Conservation (phyloP, 92 coral and sea anemone species). For the Parazoanthus atlanticus region DNA sequence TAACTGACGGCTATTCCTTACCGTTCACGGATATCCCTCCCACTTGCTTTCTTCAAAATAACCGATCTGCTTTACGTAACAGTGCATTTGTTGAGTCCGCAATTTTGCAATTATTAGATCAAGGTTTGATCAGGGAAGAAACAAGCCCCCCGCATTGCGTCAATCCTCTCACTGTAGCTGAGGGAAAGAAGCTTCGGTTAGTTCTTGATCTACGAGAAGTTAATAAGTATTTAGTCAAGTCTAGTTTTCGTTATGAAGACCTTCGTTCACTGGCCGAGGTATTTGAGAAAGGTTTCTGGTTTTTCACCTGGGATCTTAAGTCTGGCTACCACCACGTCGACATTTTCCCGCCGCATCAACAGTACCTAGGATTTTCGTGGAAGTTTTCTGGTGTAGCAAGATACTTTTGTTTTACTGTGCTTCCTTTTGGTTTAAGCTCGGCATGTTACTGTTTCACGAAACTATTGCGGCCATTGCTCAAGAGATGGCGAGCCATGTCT, state of each 20-base stretch:
- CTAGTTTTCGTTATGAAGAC: constrained; percentile 18
- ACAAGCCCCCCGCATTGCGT: constrained; percentile 32
- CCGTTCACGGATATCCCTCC: background rate
- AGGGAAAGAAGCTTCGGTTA: constrained; percentile 28
- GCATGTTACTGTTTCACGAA: constrained; percentile 72
- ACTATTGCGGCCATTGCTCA: constrained; percentile 66
- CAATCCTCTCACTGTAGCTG: constrained; percentile 35
- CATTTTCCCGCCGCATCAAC: constrained; percentile 50
- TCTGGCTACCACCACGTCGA: constrained; percentile 75
- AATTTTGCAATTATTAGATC: background rate
- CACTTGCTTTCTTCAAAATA: background rate
- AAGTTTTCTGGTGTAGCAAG: constrained; percentile 41
- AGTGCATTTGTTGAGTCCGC: too few species aligned
- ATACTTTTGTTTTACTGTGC: constrained; percentile 63
- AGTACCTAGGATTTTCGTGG: constrained; percentile 69
- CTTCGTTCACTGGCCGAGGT: constrained; percentile 31
- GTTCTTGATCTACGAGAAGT: constrained; percentile 34
- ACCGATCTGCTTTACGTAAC: too few species aligned
- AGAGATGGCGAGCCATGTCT: constrained; percentile 68
- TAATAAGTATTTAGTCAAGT: background rate
- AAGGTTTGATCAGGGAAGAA: background rate
- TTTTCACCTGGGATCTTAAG: constrained; percentile 70
- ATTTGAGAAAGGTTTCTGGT: constrained; percentile 58
- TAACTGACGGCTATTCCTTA: background rate
- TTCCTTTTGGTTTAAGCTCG: constrained; percentile 56